Conservation (phyloP, 2,113 vertebrate genomes). For the Gallinago paraguaiae region DNA sequence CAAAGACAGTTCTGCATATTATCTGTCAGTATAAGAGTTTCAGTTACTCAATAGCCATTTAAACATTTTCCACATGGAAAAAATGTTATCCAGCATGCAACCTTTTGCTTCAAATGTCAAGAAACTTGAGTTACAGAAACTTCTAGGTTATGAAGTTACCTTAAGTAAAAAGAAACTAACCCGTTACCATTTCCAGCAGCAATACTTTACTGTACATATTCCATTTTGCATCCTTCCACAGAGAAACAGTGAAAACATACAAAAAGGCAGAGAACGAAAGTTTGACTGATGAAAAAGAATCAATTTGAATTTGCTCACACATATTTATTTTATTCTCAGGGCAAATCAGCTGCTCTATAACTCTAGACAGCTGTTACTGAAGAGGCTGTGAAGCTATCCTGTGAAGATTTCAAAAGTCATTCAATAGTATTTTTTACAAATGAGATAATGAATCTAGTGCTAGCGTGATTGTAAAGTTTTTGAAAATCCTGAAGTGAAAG, state of each 20-base stretch:
- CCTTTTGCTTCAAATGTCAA: neutral
- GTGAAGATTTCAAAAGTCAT: neutral
- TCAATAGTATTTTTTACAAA: neutral
- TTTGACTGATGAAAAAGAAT: neutral
- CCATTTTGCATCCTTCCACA: neutral
- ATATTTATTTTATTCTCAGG: neutral
- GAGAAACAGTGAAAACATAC: neutral
- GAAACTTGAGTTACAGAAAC: neutral
- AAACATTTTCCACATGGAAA: neutral
- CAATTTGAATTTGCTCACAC: neutral
- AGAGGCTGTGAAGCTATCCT: neutral
- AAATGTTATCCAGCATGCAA: neutral
- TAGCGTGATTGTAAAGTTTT: neutral
- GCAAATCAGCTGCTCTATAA: neutral
- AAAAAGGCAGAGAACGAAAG: neutral
- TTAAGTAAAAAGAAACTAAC: neutral
- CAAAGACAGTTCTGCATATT: conserved; percentile 31
- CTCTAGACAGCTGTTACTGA: neutral
- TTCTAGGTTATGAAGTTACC: neutral
- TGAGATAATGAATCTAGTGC: neutral
- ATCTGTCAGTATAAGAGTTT: neutral
- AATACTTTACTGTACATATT: neutral
- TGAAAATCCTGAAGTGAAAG: neutral
- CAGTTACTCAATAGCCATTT: neutral
- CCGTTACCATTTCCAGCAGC: neutral